Base-by-base conservation (phyloP, 1,140 invertebrate genomes). In the Nasonia longicornis region DNA sequence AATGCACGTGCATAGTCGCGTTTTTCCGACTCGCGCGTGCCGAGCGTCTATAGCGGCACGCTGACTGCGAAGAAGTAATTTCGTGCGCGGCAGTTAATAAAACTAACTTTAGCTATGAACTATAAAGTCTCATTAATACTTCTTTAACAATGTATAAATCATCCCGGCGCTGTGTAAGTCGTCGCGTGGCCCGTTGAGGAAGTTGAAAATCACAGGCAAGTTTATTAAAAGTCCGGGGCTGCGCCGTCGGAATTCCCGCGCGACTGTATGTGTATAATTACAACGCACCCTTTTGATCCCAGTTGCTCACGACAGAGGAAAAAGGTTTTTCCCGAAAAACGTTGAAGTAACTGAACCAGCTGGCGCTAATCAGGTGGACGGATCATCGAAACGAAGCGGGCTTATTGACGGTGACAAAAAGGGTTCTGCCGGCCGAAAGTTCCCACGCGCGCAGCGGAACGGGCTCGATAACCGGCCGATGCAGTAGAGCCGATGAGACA, bases 101-200 rank as follows among this genome's bases (percentile, higher is more conserved):
- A 81, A 76, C 26, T 70, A 81, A 81, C 66, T 81, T 81, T 71
- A 42, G 16, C 20, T 42, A 63, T 64, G 64, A 81, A 81, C 48
- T 76, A 81, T 71, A 76, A 76, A 76, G 66, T 81, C 79, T 81
- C 73, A 76, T 81, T 81, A 77, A 81, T 81, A 70, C 73, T 76
- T 81, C 48, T 76, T 42, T 45, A 76, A 71, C 73, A 76, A 81
- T 81, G 72, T 80, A 75, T 75, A 80, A 74, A 74, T 74, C 58
- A 31, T 31, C 14, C 16, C 66, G 26, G 6, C 6, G 31, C n/a
- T 7, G 7, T 12, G 20, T 26, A 80, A 66, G 70, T 45, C 64
- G 10, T 45, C 64, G 10, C 52, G 12, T 0, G 0, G 38, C 8
- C 31, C 8, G 72, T 74, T 80, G 38, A 52, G 67, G 42, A 79